Percentiles rank a stretch among this genome's conserved stretches.
phyloP scores from a whole-genome alignment of 2,888 invertebrate species.

The Geophilus truncorum region DNA sequence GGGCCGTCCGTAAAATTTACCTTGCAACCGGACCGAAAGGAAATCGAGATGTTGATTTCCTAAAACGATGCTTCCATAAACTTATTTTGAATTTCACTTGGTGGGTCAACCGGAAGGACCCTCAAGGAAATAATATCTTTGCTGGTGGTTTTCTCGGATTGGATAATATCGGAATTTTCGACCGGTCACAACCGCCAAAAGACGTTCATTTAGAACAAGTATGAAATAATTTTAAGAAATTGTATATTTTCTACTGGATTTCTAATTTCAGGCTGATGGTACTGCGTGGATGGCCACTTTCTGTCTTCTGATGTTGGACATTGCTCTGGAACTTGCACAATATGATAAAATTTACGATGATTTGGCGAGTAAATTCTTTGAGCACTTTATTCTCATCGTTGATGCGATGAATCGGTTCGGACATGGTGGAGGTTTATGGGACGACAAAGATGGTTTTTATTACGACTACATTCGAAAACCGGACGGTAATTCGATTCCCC shows the following conservation, averaged over 20 bases:
- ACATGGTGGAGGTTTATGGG: conserved; percentile 43
- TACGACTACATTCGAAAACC: conserved; percentile 45
- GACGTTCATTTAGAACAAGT: conserved; percentile 42
- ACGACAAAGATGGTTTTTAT: conserved; percentile 48
- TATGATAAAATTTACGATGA: conserved; percentile 47
- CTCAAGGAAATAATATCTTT: conserved; percentile 46
- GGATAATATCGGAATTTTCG: conserved; percentile 47
- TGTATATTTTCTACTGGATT: not conserved
- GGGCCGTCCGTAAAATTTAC: conserved; percentile 42
- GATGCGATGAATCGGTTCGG: conserved; percentile 47
- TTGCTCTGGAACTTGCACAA: conserved; percentile 46
- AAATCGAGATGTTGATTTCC: conserved; percentile 44
- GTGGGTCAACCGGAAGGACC: conserved; percentile 49
- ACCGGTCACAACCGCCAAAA: conserved; percentile 43
- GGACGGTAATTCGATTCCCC: conserved; percentile 39
- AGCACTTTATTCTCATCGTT: conserved; percentile 47
- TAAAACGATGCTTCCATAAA: conserved; percentile 47
- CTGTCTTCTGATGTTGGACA: conserved; percentile 47
- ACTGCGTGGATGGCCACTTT: conserved; percentile 51
- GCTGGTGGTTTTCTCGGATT: conserved; percentile 47
- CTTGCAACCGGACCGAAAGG: conserved; percentile 36
- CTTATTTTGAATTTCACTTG: conserved; percentile 48
- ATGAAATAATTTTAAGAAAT: not conserved
- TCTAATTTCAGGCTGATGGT: conserved; percentile 48
- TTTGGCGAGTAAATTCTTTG: conserved; percentile 49